A percentile compares a stretch with the other conserved stretches of the same genome.
These are phyloP conservation scores for Galagoides demidoff DNA, from an alignment of 2,797 vertebrate species.

Conservation along the genomic window DNA sequence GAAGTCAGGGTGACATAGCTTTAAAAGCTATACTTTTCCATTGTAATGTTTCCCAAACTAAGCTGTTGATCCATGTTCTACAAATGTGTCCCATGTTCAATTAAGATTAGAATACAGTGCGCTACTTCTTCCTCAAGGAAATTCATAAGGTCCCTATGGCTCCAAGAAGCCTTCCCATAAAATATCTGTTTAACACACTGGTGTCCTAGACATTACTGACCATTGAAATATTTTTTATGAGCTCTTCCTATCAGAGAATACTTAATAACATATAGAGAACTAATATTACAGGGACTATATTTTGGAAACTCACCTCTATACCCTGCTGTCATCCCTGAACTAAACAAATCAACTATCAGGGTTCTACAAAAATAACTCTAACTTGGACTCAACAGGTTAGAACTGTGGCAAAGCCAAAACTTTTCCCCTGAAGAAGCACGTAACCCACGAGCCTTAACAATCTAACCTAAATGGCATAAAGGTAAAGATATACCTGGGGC, in stretches of 20 bases:
- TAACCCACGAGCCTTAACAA: not conserved
- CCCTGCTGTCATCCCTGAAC: not conserved
- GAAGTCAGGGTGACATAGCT: not conserved
- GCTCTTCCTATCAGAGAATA: not conserved
- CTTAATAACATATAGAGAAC: not conserved
- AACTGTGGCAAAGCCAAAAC: slow-evolving; percentile 24
- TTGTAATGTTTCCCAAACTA: not conserved
- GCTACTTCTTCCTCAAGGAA: slow-evolving; percentile 31
- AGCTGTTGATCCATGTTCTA: not conserved
- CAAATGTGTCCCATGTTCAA: not conserved
- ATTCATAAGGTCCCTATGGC: not conserved
- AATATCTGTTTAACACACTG: not conserved
- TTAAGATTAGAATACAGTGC: not conserved
- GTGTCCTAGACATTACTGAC: not conserved
- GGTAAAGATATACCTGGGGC: not conserved
- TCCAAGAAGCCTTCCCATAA: slow-evolving; percentile 2
- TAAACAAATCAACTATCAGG: not conserved
- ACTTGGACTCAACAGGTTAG: not conserved
- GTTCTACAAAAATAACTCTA: not conserved
- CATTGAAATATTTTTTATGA: not conserved
- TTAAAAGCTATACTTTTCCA: not conserved
- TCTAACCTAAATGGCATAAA: not conserved
- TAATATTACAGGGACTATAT: not conserved
- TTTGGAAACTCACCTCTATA: slow-evolving; percentile 2
- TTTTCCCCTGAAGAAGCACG: not conserved